phyloP scores from a whole-genome alignment of 1,140 invertebrate species.

The Calliphora vicina region DNA sequence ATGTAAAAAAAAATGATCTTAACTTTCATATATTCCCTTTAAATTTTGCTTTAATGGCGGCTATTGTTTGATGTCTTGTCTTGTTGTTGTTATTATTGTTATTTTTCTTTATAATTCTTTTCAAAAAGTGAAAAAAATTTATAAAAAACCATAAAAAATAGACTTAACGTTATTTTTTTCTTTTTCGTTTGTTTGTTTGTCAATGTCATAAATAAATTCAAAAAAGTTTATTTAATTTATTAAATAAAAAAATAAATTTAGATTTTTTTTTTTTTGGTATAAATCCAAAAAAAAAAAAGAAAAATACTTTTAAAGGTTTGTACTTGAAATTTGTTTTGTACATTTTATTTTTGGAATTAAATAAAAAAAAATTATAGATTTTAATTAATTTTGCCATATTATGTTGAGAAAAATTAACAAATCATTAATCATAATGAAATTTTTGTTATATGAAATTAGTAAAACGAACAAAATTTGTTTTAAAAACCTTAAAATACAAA shows the following conservation, averaged over 20 bases:
- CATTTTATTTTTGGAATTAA: neutral
- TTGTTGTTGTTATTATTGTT: neutral
- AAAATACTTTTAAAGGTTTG: neutral
- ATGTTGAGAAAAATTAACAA: too few relatives aligned
- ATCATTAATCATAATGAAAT: too few relatives aligned
- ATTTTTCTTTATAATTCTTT: neutral
- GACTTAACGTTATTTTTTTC: neutral
- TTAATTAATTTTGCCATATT: too few relatives aligned
- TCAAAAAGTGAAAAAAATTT: neutral
- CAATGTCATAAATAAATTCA: too few relatives aligned
- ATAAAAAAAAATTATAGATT: neutral
- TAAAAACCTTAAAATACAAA: too few relatives aligned
- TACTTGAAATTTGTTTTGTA: neutral
- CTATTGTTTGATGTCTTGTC: neutral
- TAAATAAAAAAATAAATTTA: neutral
- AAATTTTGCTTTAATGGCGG: neutral
- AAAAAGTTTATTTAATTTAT: too few relatives aligned
- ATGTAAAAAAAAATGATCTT: neutral
- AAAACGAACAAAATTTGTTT: too few relatives aligned
- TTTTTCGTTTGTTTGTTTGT: too few relatives aligned
- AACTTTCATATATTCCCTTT: constrained; percentile 9
- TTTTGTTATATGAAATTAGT: too few relatives aligned
- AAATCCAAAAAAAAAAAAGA: neutral
- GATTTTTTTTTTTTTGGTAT: neutral
- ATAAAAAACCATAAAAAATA: neutral